Base-by-base conservation (phyloP, 2,113 vertebrate species). In the Platysteira castanea region DNA sequence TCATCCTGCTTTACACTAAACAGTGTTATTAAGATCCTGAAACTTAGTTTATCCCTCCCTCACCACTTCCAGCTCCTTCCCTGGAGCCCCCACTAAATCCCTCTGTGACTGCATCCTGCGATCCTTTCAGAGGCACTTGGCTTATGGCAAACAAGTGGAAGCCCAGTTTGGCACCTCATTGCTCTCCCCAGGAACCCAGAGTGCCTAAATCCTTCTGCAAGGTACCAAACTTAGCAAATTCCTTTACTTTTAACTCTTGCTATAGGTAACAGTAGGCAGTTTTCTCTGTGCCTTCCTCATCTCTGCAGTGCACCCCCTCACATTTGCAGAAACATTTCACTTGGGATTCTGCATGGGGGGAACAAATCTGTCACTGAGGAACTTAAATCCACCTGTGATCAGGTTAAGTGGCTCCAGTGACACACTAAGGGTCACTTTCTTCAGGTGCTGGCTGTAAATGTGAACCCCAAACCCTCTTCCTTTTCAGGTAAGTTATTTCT, bases 91-190 rank as follows among this genome's bases (percentile, higher is more conserved):
- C 9, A 24, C n/a, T 76, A 85, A 95, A 80, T 91, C 70, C 18
- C 6, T 16, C 15, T 78, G 15, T 76, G 70, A 37, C 23, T 2
- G 3, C 59, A 50, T 26, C 46, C 68, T 13, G 2, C 87, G 83
- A 41, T 87, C 81, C 81, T 76, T 87, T 85, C 70, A 37, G 81
- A 79, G 27, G 85, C 79, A 91, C 33, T 80, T 88, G 85, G 63
- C 52, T 96, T 88, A 65, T 27, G 61, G 13, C 49, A 83, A 87
- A 75, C 73, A 75, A 68, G 49, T 46, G 57, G 91, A 65, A 93
- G 37, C 53, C 14, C 30, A 6, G 33, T 53, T 42, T 76, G 70
- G 35, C 13, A 57, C 49, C 54, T 83, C 10, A 0, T 8, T 47
- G 35, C 46, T 84, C 61, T 74, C 42, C 35, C 61, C 15, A 30